These are phyloP conservation scores for Phyllostomus discolor DNA, from an alignment of 2,113 vertebrate species.

Conservation along the genomic window DNA sequence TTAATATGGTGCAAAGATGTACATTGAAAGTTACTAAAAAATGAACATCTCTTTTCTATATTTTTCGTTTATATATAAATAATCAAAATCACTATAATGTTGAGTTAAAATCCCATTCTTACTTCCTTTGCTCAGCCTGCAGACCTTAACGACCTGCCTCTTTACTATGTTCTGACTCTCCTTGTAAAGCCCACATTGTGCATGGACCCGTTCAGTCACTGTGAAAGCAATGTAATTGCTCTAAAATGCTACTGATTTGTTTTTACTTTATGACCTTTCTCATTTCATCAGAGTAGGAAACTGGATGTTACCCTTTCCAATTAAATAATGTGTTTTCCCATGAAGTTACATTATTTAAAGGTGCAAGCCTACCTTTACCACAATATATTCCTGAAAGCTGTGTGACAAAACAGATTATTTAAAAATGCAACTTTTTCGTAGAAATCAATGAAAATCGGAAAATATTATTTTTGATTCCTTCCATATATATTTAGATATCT, in stretches of 20 bases:
- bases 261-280: constrained; percentile 26
- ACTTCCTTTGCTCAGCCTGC: neutral
- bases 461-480: neutral
- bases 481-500: neutral
- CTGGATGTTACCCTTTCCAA: neutral
- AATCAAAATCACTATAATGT: neutral
- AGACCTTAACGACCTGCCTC: neutral
- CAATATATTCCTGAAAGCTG: neutral
- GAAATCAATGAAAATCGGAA: constrained; percentile 11
- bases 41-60: neutral
- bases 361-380: neutral
- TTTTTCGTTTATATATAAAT: neutral
- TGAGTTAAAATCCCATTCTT: neutral
- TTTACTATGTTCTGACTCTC: neutral
- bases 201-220: neutral
- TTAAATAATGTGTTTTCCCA: constrained; percentile 11
- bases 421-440: neutral
- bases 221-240: constrained; percentile 35
- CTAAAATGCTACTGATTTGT: constrained; percentile 27
- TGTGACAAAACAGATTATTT: neutral
- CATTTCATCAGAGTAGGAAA: neutral
- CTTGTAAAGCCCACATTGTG: neutral
- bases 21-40: neutral
- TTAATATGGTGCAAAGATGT: neutral
- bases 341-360: neutral